Base-by-base conservation (phyloP, 2,888 invertebrate genomes). In the Onchidella celtica region DNA sequence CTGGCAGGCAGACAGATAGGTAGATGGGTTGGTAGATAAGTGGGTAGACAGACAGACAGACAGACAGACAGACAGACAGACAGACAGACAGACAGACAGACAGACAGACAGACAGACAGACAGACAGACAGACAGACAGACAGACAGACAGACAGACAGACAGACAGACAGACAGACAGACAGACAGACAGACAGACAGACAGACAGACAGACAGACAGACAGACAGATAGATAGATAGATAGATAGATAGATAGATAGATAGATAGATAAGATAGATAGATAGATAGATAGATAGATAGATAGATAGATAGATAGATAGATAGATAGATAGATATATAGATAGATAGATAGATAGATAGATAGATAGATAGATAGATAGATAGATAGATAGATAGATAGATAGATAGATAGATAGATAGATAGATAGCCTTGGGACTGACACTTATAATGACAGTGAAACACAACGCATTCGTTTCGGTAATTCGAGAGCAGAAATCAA, bases 51-150 rank as follows among this genome's bases (percentile, higher is more conserved):
- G n/a, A n/a, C n/a, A n/a, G n/a, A n/a, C n/a, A n/a, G n/a, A n/a
- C n/a, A n/a, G n/a, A n/a, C n/a, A n/a, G n/a, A n/a, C n/a, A n/a
- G n/a, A n/a, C n/a, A n/a, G n/a, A n/a, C n/a, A n/a, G n/a, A n/a
- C n/a, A n/a, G n/a, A n/a, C n/a, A 68, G 9, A 74, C 3, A 61
- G 63, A 75, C n/a, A 34, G 36, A 75, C 24, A 61, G 75, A 63
- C 38, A 75, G 63, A 75, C 38, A 75, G 61, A 61, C 14, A 36
- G 36, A 76, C 21, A 76, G 75, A 65, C 38, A 34, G 65, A 59
- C 21, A 61, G 36, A 34, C 0, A 36, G 75, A 75, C 9, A 36
- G 32, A 0, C 17, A 75, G 36, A 3, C 2, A 6, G 63, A 75
- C 36, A 61, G 40, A 47, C 24, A 9, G 11, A 63, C 14, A 63